These are phyloP conservation scores for Aplidium turbinatum DNA, from an alignment of 23 tunicate genomes.

Conservation along the genomic window DNA sequence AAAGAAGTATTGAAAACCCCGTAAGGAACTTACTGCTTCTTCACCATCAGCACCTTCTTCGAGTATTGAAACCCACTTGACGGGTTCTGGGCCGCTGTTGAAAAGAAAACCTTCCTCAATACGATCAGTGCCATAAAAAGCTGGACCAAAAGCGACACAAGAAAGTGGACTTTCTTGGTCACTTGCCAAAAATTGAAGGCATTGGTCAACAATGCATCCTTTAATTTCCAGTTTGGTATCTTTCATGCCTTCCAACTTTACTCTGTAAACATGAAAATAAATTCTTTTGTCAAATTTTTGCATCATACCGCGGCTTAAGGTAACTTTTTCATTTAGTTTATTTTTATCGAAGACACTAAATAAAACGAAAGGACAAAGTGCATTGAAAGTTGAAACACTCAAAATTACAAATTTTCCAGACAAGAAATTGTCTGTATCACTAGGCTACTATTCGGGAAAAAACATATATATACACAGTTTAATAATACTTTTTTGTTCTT, in stretches of 20 bases:
- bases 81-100: conserved; percentile 88
- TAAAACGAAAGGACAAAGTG: not conserved
- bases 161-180: conserved; percentile 33
- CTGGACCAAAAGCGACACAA: conserved; percentile 90
- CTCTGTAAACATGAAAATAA: conserved; percentile 37
- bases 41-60: conserved; percentile 94
- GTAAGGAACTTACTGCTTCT: conserved; percentile 78
- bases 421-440: too few species aligned
- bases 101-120: conserved; percentile 66
- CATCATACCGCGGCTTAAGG: too few species aligned
- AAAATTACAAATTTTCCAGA: too few species aligned
- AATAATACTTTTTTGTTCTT: too few species aligned
- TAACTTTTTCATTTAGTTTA: too few species aligned
- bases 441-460: too few species aligned
- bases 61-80: conserved; percentile 95
- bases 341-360: not conserved
- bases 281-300: too few species aligned
- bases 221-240: conserved; percentile 73
- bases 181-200: conserved; percentile 44
- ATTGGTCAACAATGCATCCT: conserved; percentile 82
- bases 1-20: not conserved
- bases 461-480: too few species aligned
- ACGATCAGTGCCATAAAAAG: conserved; percentile 87
- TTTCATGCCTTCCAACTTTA: conserved; percentile 80
- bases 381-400: not conserved